Percentiles rank a stretch among this genome's conserved stretches.
Conservation (phyloP, 2,797 vertebrate species). For the Bovichtus variegatus region DNA sequence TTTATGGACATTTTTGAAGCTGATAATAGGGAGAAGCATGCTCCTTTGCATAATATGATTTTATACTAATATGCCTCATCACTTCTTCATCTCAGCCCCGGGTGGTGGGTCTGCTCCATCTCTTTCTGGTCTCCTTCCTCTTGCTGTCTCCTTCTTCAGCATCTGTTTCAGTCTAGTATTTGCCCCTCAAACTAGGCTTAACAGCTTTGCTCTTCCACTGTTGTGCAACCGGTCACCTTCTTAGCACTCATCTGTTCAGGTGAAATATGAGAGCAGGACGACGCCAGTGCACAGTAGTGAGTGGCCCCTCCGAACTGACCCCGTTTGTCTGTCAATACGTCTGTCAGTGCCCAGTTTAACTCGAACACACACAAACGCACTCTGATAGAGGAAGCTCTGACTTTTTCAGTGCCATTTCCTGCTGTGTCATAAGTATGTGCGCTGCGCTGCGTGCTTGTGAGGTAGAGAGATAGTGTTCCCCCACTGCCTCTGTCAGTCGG, state of each 20-base stretch:
- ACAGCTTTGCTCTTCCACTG: background rate
- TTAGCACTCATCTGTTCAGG: background rate
- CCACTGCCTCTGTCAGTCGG: constrained; percentile 25
- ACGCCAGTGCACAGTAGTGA: background rate
- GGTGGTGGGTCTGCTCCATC: background rate
- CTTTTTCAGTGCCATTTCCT: constrained; percentile 68
- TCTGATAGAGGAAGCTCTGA: constrained; percentile 46
- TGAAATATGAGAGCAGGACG: constrained; percentile 27
- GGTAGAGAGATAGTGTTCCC: constrained; percentile 54
- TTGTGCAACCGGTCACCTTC: background rate
- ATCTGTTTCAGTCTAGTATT: background rate
- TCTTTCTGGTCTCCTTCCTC: background rate
- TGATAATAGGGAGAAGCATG: background rate
- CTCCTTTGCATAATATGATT: background rate
- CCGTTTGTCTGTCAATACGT: background rate
- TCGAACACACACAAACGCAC: background rate
- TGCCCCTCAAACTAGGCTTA: background rate
- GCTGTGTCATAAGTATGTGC: constrained; percentile 57
- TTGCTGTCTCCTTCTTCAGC: background rate
- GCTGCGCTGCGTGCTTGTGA: background rate
- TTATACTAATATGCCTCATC: background rate
- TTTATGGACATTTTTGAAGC: no score
- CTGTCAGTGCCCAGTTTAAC: background rate
- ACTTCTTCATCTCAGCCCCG: background rate
- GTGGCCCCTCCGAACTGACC: background rate